Evolutionary conservation across 2,113 vertebrate species (phyloP).

Genomic region (Larimichthys polyactis): DNA sequence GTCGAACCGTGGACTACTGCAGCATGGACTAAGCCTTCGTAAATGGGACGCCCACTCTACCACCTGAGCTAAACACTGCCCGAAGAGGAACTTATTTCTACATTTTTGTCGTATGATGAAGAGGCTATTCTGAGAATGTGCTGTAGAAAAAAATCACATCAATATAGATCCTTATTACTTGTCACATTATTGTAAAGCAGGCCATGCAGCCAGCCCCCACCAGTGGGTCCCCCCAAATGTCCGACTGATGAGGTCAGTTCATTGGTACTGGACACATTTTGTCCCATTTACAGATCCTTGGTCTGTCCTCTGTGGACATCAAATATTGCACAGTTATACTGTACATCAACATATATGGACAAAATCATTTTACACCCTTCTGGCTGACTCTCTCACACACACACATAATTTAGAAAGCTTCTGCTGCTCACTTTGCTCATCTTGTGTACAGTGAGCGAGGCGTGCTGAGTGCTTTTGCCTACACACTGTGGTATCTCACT

Average conservation of each 20-base stretch:
- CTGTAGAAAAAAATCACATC: too few relatives aligned
- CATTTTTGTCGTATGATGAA: too few relatives aligned
- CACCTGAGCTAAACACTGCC: too few relatives aligned
- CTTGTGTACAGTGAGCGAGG: not conserved
- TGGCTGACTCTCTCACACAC: not conserved
- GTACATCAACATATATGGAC: not conserved
- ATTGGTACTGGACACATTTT: not conserved
- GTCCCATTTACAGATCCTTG: not conserved
- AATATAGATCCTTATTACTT: too few relatives aligned
- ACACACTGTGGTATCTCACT: constrained; percentile 47
- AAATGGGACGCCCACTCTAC: too few relatives aligned
- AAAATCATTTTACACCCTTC: not conserved
- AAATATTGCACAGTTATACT: not conserved
- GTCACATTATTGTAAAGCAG: too few relatives aligned
- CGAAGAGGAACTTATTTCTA: too few relatives aligned
- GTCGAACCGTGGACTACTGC: too few relatives aligned
- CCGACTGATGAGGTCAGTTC: not conserved
- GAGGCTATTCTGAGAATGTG: too few relatives aligned
- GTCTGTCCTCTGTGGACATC: not conserved
- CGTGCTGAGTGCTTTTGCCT: constrained; percentile 52
- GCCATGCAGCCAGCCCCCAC: too few relatives aligned
- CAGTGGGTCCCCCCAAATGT: too few relatives aligned
- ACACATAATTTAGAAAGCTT: not conserved
- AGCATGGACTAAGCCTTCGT: too few relatives aligned
- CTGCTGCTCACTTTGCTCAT: constrained; percentile 20